phyloP scores from a whole-genome alignment of 2,888 invertebrate genomes.

The Seira ritae region DNA sequence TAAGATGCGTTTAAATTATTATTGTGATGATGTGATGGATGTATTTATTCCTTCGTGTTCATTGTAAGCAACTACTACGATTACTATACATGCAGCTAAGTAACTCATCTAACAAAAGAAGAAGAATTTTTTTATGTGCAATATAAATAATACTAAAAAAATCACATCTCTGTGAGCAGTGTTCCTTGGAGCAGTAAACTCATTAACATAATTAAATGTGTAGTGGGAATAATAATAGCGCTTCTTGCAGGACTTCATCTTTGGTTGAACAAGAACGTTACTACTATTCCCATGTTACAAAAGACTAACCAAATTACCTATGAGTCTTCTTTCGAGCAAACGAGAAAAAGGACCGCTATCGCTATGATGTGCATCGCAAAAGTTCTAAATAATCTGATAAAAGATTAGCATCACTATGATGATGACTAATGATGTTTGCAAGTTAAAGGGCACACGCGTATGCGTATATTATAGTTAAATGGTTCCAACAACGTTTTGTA shows the following conservation, averaged over 20 bases:
- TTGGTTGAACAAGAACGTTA: background rate
- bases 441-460: background rate
- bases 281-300: background rate
- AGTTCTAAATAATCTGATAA: background rate
- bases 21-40: background rate
- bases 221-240: background rate
- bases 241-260: background rate
- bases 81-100: too few relatives aligned
- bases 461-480: too few relatives aligned
- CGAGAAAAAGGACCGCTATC: slow-evolving; percentile 1
- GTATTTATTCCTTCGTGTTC: background rate
- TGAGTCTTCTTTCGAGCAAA: slow-evolving; percentile 3
- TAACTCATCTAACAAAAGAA: slow-evolving; percentile 5
- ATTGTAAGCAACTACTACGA: background rate
- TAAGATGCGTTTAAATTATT: background rate
- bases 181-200: slow-evolving; percentile 8
- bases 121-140: background rate
- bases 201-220: slow-evolving; percentile 10
- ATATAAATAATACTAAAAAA: too few relatives aligned
- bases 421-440: background rate
- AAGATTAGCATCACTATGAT: background rate
- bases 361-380: background rate
- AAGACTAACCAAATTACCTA: background rate
- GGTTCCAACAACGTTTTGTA: too few relatives aligned
- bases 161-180: background rate